These are phyloP conservation scores for Malurus leucopterus DNA, from an alignment of 2,797 vertebrate genomes.

Conservation along the genomic window DNA sequence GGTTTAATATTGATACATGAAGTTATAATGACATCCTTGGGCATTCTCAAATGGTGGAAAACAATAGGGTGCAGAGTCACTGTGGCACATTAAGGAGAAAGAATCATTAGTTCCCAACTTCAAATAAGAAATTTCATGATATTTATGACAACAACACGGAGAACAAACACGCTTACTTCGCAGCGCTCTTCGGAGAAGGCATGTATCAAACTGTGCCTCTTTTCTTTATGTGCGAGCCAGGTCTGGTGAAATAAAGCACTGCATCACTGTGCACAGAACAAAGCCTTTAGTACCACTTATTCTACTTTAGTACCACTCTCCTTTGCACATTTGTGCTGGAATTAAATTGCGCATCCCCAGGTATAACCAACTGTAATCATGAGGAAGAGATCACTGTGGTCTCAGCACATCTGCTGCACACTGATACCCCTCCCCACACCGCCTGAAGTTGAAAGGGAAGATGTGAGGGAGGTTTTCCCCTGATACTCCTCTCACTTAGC, in stretches of 20 bases:
- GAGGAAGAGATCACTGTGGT: constrained; percentile 71
- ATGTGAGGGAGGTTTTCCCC: constrained; percentile 53
- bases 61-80: constrained; percentile 70
- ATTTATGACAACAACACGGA: constrained; percentile 64
- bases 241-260: constrained; percentile 67
- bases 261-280: constrained; percentile 52
- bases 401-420: constrained; percentile 72
- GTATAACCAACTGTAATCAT: constrained; percentile 72
- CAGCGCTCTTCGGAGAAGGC: constrained; percentile 16
- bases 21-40: constrained; percentile 76
- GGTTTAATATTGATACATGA: constrained; percentile 79
- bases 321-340: constrained; percentile 61
- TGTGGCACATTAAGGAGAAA: constrained; percentile 67
- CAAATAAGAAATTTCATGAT: constrained; percentile 69
- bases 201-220: constrained; percentile 57
- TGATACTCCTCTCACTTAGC: constrained; percentile 58
- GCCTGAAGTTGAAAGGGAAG: constrained; percentile 64
- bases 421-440: constrained; percentile 48
- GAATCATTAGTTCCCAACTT: constrained; percentile 75
- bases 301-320: constrained; percentile 64
- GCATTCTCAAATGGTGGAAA: constrained; percentile 72
- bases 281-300: constrained; percentile 68
- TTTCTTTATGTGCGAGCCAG: constrained; percentile 63
- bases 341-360: constrained; percentile 72
- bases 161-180: constrained; percentile 57